Evolutionary conservation across 2,888 invertebrate genomes (phyloP), one percentile per base, ranked within the genome.

Genomic region (Glyphotaelius pellucidus): DNA sequence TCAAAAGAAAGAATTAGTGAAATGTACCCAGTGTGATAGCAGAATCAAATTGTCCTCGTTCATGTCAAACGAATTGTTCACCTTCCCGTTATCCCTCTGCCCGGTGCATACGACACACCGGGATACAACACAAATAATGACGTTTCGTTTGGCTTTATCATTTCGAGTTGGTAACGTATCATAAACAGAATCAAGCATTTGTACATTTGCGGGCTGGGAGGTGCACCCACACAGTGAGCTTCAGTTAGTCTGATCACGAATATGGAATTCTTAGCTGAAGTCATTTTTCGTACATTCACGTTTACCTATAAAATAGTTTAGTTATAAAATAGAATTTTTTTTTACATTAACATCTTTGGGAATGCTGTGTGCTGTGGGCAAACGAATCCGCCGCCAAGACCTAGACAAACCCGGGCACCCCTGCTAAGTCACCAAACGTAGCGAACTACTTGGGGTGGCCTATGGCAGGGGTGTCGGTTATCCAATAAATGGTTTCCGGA

Each of bases 81-180:
- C 25, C 67, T 67, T 25, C 25, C 67, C 25, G 25, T 25, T 67
- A 67, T 25, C 67, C 19, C 67, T 67, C 67, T 84, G 91, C 38
- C 83, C 67, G 42, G 15, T 79, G 79, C 79, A 85, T 31, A 86
- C 86, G 38, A 42, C 86, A 42, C 86, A 42, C 86, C 86, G 86
- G 30, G 86, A 86, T 86, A 86, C 47, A 42, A 86, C n/a, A 25
- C 86, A n/a, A 67, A 67, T 67, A 89, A 89, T 89, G 88, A 89
- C 38, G 88, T 89, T 89, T 89, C 88, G 88, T 89, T 89, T 89
- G 88, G 79, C 88, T 89, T 89, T 89, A 89, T 89, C 88, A 38
- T 89, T 89, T 89, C 79, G 67, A 80, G 88, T 86, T 30, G 86
- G 38, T 38, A n/a, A 79, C 88, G 80, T 79, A 35, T 89, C 88